phyloP scores from a whole-genome alignment of 2,797 vertebrate species.

The Sparidentex hasta region DNA sequence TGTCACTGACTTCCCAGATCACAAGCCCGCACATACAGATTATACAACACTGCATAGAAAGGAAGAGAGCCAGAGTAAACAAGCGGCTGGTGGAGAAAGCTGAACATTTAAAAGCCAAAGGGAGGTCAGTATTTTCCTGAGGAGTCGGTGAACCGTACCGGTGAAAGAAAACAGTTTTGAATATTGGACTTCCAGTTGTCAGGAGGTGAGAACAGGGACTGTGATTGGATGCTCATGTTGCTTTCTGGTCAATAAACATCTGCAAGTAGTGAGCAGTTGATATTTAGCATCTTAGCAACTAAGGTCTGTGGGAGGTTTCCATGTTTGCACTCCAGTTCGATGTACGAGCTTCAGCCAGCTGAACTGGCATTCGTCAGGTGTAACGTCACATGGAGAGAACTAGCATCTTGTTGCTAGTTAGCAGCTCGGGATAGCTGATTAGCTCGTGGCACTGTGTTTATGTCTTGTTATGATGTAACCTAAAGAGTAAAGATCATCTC shows the following conservation, averaged over 20 bases:
- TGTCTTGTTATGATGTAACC: too few species aligned
- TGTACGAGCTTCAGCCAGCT: too few species aligned
- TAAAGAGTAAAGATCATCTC: too few species aligned
- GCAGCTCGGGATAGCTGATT: too few species aligned
- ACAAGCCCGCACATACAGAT: background rate
- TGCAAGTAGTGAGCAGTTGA: background rate
- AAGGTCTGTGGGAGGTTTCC: too few species aligned
- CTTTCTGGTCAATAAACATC: background rate
- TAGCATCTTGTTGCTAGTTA: too few species aligned
- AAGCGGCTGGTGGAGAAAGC: background rate
- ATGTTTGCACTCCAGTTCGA: too few species aligned
- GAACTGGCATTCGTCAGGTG: too few species aligned
- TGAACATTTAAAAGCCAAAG: constrained; percentile 6
- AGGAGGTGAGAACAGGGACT: background rate
- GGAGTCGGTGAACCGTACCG: background rate
- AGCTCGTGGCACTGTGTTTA: too few species aligned
- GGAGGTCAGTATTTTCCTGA: background rate
- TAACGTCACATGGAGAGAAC: too few species aligned
- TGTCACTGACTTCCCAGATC: constrained; percentile 12
- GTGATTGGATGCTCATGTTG: background rate
- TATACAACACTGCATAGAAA: constrained; percentile 5
- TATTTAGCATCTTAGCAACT: too few species aligned
- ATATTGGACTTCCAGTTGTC: background rate
- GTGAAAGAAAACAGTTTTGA: background rate
- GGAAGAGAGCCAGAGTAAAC: background rate